phyloP scores from a whole-genome alignment of 2,888 invertebrate genomes.

The Chrysolina americana region DNA sequence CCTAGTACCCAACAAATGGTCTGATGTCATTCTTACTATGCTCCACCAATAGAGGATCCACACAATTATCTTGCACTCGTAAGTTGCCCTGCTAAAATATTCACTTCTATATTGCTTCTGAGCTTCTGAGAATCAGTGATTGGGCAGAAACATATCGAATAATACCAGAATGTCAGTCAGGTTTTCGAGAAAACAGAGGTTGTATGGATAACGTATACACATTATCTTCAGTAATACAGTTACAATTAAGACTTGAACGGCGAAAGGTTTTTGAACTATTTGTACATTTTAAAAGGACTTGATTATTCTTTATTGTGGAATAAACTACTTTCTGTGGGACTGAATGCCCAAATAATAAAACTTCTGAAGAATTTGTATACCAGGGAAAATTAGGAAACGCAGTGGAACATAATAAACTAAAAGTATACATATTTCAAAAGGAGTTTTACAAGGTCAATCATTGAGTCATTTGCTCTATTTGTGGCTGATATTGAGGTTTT shows the following conservation, averaged over 20 bases:
- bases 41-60: neutral
- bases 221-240: too few relatives aligned
- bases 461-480: neutral
- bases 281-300: neutral
- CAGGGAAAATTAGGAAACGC: neutral
- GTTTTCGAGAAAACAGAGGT: too few relatives aligned
- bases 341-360: too few relatives aligned
- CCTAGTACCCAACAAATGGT: neutral
- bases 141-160: too few relatives aligned
- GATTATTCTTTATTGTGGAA: neutral
- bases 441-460: neutral
- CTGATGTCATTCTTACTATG: neutral
- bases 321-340: too few relatives aligned
- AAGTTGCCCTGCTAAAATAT: neutral
- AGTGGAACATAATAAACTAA: neutral
- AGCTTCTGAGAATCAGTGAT: too few relatives aligned
- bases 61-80: neutral
- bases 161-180: too few relatives aligned
- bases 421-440: neutral
- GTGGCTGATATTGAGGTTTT: neutral
- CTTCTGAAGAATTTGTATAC: too few relatives aligned
- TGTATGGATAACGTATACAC: too few relatives aligned
- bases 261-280: neutral
- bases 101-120: too few relatives aligned
- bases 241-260: too few relatives aligned